Evolutionary conservation across 2,888 invertebrate genomes (phyloP), one percentile per base, ranked within the genome.

Genomic region (Eumerus sabulonum): DNA sequence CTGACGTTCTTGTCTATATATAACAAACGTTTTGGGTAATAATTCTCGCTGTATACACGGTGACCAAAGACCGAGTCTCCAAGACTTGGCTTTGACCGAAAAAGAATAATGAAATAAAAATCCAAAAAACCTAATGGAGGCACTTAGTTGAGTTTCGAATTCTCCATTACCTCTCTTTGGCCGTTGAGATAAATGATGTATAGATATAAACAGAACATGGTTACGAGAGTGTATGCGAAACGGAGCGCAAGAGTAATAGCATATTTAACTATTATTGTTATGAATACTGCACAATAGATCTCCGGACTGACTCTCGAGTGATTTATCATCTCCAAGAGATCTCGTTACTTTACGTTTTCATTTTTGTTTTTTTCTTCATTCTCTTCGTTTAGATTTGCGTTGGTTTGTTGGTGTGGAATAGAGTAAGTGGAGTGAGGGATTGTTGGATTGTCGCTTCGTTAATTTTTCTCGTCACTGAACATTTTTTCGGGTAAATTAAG

Each of bases 231-330:
- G 47, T 42, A 56, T 62, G 54, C 59, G 56, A 74, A 74, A 35
- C 73, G 44, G 63, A 54, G 57, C 73, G 44, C 67, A 79, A 74
- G 79, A 79, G 79, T 79, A 74, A 79, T 79, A 73, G 79, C 79
- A 74, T 74, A 79, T 79, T 79, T 79, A 79, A 79, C 79, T 79
- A 74, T 79, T 79, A 79, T 79, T 79, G 79, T 79, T 79, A 79
- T 73, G 79, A 79, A 79, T 74, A 60, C 73, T 73, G 68, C 64
- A 74, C 79, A 79, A 79, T 79, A 79, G 74, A 79, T 79, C 73
- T 73, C 68, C 59, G 54, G 67, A 47, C 63, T 35, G 62, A 54
- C 44, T 72, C 57, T 79, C 54, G 68, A 74, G 68, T 79, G 79
- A 79, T 79, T 79, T 79, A 79, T 79, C 73, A 79, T 79, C 79